Conservation (phyloP, 1,140 invertebrate genomes). For the Drosophila ficusphila region DNA sequence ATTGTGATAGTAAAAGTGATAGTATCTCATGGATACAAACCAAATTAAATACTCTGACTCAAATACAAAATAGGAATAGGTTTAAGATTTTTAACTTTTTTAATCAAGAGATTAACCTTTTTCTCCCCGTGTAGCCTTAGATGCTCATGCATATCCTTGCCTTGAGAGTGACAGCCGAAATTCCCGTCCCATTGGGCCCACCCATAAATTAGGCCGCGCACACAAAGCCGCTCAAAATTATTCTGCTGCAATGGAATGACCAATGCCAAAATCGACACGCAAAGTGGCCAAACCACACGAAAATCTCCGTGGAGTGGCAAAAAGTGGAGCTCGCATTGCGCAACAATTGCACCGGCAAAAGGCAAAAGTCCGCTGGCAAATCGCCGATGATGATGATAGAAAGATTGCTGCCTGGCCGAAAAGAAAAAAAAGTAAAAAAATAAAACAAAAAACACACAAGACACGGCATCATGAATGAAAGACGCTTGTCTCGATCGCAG, state of each 20-base stretch:
- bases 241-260: conserved; percentile 70
- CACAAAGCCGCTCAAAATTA: conserved; percentile 68
- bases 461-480: conserved; percentile 57
- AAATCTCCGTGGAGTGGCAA: conserved; percentile 4
- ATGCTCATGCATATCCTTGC: conserved; percentile 61
- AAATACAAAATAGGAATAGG: no score
- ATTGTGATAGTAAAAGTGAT: no score
- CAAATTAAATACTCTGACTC: no score
- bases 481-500: conserved; percentile 53
- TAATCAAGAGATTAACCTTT: no score
- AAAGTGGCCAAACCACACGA: conserved; percentile 25
- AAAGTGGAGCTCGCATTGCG: conserved; percentile 43
- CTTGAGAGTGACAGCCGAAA: conserved; percentile 54
- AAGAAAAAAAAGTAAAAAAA: conserved; percentile 9
- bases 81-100: no score
- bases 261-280: conserved; percentile 41
- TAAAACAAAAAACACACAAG: conserved; percentile 4
- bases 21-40: no score
- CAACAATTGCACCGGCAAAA: conserved; percentile 55
- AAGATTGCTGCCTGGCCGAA: conserved; percentile 29
- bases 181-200: conserved; percentile 25
- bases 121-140: conserved; percentile 11
- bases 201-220: conserved; percentile 61
- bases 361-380: conserved; percentile 22
- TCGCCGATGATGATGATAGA: conserved; percentile 28